These are phyloP conservation scores for Chascanopsetta lugubris DNA, from an alignment of 2,113 vertebrate species.

Conservation along the genomic window DNA sequence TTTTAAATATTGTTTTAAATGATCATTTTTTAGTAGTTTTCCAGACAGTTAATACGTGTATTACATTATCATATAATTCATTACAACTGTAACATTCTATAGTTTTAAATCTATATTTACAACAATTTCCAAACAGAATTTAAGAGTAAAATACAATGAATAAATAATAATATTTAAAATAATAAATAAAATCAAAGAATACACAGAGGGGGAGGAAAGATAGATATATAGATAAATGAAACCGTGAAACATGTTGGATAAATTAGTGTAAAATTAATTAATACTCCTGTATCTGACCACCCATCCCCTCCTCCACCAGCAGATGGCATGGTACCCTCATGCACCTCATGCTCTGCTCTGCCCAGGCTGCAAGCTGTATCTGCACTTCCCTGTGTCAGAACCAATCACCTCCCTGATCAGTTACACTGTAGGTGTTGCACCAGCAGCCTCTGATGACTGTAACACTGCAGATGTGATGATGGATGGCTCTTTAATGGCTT, in stretches of 20 bases:
- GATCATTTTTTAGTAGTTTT: too few relatives aligned
- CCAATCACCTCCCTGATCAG: neutral
- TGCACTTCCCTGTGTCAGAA: constrained; percentile 11
- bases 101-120: too few relatives aligned
- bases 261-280: neutral
- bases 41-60: too few relatives aligned
- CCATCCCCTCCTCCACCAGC: constrained; percentile 46
- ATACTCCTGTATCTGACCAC: neutral
- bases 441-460: constrained; percentile 31
- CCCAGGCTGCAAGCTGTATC: neutral
- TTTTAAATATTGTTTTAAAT: too few relatives aligned
- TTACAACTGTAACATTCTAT: too few relatives aligned
- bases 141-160: too few relatives aligned
- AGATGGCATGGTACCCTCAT: constrained; percentile 70
- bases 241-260: neutral
- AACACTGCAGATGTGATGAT: constrained; percentile 23
- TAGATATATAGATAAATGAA: too few relatives aligned
- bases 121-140: too few relatives aligned
- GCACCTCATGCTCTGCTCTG: constrained; percentile 1
- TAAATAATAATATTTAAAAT: too few relatives aligned
- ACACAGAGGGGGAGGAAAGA: too few relatives aligned
- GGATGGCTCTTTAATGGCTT: constrained; percentile 30
- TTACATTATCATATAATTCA: too few relatives aligned
- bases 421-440: constrained; percentile 10
- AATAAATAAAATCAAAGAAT: too few relatives aligned